These are phyloP conservation scores for Canis aureus DNA, from an alignment of 2,113 vertebrate genomes.

Conservation along the genomic window DNA sequence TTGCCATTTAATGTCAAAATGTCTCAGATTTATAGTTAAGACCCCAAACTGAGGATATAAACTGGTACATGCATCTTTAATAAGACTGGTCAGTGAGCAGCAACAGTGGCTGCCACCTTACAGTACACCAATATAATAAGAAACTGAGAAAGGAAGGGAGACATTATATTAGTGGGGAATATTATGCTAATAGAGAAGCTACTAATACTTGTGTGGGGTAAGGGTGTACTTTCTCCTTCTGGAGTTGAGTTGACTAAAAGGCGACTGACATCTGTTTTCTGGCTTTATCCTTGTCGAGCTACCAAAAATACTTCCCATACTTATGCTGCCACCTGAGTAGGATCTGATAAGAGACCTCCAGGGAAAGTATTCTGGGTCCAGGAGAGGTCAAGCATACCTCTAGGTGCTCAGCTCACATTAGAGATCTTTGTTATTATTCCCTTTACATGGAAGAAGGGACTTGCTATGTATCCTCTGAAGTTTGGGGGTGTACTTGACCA, in stretches of 20 bases:
- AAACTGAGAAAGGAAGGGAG: not conserved
- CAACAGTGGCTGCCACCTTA: not conserved
- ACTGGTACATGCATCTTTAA: not conserved
- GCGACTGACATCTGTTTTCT: not conserved
- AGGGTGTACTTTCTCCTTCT: not conserved
- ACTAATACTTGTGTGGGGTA: not conserved
- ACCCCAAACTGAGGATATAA: not conserved
- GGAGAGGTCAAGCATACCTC: not conserved
- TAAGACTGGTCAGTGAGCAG: not conserved
- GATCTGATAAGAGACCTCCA: not conserved
- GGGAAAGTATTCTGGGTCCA: not conserved
- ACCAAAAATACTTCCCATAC: not conserved
- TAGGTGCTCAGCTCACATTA: too few species aligned
- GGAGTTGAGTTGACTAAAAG: not conserved
- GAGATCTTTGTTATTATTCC: not conserved
- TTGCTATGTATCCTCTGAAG: not conserved
- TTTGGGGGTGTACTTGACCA: not conserved
- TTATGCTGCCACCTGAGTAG: not conserved
- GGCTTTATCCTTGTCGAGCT: not conserved
- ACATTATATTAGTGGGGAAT: not conserved
- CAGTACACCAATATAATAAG: not conserved
- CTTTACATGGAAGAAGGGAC: not conserved
- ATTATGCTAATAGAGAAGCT: not conserved
- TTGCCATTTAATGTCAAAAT: not conserved
- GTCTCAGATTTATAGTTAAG: not conserved